Percentiles rank a stretch among this genome's conserved stretches.
Conservation (phyloP, 2,797 vertebrate species). For the Spondyliosoma cantharus region DNA sequence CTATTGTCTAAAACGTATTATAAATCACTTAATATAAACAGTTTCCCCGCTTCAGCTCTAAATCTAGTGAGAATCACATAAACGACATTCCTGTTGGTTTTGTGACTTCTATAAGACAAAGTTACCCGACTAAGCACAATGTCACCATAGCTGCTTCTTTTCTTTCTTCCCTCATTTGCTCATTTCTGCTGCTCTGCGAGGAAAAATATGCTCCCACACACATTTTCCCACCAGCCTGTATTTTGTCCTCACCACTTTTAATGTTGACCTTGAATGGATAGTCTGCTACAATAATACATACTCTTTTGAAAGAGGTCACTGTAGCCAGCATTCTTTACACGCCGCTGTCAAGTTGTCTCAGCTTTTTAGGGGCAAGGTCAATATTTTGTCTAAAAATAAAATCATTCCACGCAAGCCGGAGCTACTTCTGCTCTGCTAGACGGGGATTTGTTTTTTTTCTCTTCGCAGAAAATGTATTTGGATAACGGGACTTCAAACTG, state of each 20-base stretch:
- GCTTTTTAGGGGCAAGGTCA: constrained; percentile 5
- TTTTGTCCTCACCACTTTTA: background rate
- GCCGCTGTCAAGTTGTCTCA: background rate
- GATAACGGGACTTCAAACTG: background rate
- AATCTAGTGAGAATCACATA: too few relatives aligned
- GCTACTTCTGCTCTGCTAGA: constrained; percentile 48
- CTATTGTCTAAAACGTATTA: too few relatives aligned
- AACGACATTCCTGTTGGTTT: background rate
- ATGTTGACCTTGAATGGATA: background rate
- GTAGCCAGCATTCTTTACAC: background rate
- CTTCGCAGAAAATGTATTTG: constrained; percentile 6
- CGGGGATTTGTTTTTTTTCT: constrained; percentile 4
- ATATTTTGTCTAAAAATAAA: constrained; percentile 36
- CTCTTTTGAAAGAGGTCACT: background rate
- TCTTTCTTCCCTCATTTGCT: background rate
- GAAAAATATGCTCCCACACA: background rate
- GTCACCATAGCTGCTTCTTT: background rate
- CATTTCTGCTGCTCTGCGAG: background rate
- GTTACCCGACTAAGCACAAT: background rate
- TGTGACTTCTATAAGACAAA: background rate
- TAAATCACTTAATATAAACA: too few relatives aligned
- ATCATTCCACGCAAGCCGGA: background rate
- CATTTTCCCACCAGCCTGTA: background rate
- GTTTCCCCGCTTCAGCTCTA: too few relatives aligned
- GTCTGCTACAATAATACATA: background rate